Percentiles rank a stretch among this genome's conserved stretches.
Evolutionary conservation across 2,113 vertebrate species (phyloP).

Genomic region (Prinia subflava): DNA sequence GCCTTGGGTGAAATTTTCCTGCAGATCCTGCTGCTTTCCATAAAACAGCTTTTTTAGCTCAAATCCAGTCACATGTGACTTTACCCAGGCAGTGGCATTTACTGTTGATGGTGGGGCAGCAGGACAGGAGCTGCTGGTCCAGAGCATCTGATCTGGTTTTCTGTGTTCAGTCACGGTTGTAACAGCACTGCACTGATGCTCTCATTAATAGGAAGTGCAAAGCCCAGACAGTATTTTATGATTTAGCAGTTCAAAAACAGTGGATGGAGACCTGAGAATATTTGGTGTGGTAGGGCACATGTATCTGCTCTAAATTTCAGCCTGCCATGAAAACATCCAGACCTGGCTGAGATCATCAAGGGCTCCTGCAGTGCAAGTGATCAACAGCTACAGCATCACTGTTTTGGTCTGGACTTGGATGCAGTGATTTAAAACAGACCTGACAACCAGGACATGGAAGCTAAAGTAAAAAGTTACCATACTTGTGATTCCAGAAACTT

Average conservation of each 20-base stretch:
- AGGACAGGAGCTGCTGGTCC: neutral
- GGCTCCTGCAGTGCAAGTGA: neutral
- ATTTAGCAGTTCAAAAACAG: neutral
- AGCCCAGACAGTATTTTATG: neutral
- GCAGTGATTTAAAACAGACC: neutral
- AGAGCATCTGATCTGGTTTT: neutral
- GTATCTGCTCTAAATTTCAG: neutral
- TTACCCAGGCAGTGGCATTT: neutral
- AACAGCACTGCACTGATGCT: neutral
- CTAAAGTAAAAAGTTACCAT: neutral
- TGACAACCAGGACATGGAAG: neutral
- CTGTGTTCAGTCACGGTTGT: neutral
- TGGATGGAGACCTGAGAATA: neutral
- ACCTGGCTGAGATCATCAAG: neutral
- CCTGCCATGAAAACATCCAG: neutral
- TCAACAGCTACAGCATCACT: neutral
- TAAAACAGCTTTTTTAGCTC: neutral
- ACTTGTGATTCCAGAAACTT: neutral
- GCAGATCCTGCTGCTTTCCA: neutral
- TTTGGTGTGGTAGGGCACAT: neutral
- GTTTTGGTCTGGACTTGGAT: neutral
- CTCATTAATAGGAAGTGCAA: neutral
- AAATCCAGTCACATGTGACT: neutral
- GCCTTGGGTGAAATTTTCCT: rapidly evolving
- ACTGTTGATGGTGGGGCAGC: neutral